Evolutionary conservation across 2,888 invertebrate species (phyloP).

Genomic region (Clistopyga incitator): DNA sequence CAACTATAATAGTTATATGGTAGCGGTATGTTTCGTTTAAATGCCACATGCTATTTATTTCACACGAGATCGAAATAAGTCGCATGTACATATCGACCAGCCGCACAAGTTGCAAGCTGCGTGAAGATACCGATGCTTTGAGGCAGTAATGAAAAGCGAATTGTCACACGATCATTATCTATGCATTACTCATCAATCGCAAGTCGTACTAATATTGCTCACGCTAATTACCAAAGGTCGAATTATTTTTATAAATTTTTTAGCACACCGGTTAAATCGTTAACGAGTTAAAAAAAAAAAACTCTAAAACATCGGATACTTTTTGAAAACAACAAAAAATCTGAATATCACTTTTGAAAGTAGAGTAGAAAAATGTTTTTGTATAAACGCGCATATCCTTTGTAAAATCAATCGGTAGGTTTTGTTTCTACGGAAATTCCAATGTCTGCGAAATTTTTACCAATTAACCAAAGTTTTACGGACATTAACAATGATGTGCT

Average conservation of each 20-base stretch:
- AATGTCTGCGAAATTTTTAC: no score
- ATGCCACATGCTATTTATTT: slow-evolving; percentile 81
- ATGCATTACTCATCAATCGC: not conserved
- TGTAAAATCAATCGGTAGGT: no score
- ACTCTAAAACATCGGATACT: no score
- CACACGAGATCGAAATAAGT: slow-evolving; percentile 76
- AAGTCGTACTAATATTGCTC: not conserved
- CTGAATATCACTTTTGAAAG: no score
- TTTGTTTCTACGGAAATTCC: no score
- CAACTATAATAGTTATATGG: slow-evolving; percentile 2
- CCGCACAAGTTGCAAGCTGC: slow-evolving; percentile 19
- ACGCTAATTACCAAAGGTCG: not conserved
- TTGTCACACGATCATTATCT: slow-evolving; percentile 21
- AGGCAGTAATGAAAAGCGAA: not conserved
- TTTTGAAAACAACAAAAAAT: no score
- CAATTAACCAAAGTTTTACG: no score
- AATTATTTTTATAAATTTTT: not conserved
- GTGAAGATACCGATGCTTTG: slow-evolving; percentile 24
- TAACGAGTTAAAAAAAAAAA: not conserved
- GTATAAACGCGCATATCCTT: no score
- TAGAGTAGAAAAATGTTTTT: no score
- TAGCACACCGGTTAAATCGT: not conserved
- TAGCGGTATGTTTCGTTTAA: slow-evolving; percentile 71
- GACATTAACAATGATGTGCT: no score
- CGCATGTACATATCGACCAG: slow-evolving; percentile 23